phyloP scores from a whole-genome alignment of 2,113 vertebrate genomes.

The Notothenia coriiceps region DNA sequence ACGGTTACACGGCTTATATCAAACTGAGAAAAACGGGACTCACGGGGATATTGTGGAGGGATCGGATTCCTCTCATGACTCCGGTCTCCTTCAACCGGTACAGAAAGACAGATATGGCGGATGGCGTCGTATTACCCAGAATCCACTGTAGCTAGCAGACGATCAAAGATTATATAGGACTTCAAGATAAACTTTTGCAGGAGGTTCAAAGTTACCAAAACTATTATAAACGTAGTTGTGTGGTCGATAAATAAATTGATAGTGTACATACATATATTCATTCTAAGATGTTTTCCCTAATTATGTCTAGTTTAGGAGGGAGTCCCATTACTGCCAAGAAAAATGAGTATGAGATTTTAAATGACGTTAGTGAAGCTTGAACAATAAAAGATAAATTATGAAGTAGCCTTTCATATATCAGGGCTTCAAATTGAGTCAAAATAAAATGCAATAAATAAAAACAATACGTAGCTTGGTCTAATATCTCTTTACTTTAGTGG shows the following conservation, averaged over 20 bases:
- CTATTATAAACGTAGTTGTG: no score
- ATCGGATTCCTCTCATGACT: constrained; percentile 80
- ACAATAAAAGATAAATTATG: no score
- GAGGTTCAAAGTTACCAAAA: not conserved
- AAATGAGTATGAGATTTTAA: no score
- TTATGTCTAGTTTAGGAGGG: no score
- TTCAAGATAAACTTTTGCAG: constrained; percentile 19
- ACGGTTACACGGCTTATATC: rapidly evolving
- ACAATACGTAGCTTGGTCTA: no score
- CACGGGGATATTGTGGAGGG: constrained; percentile 75
- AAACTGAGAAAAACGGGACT: constrained; percentile 35
- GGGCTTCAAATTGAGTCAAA: not conserved
- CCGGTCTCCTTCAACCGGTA: constrained; percentile 71
- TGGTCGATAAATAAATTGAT: no score
- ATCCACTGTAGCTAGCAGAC: constrained; percentile 39
- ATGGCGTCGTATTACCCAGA: constrained; percentile 67
- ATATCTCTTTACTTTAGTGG: no score
- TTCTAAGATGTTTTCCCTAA: no score
- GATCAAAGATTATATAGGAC: not conserved
- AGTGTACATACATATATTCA: no score
- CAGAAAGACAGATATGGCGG: constrained; percentile 48
- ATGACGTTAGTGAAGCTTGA: no score
- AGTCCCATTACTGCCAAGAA: no score
- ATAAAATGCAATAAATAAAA: no score
- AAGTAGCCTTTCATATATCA: not conserved